Conservation (phyloP, 2,888 invertebrate genomes). For the Sthenelais limicola region DNA sequence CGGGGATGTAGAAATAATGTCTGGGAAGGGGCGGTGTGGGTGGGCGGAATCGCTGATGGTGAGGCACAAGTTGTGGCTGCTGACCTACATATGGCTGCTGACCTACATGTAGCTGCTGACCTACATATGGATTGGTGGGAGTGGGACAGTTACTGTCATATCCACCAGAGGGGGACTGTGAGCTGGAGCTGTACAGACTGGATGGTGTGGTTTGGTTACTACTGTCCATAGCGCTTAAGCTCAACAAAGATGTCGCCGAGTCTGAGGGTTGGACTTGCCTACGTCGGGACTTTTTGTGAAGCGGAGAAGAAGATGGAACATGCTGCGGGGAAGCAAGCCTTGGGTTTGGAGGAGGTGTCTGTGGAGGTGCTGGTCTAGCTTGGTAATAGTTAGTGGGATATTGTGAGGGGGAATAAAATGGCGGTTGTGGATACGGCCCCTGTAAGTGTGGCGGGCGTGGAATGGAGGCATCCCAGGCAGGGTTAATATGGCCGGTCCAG, state of each 20-base stretch:
- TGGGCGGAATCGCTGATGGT: conserved; percentile 31
- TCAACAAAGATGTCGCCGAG: not conserved
- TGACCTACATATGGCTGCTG: too few species aligned
- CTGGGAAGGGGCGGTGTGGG: conserved; percentile 39
- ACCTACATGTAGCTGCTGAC: too few species aligned
- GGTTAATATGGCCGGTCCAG: conserved; percentile 25
- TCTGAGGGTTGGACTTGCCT: not conserved
- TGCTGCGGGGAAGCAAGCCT: not conserved
- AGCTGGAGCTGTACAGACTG: not conserved
- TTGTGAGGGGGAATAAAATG: too few species aligned
- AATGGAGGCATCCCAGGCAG: conserved; percentile 9
- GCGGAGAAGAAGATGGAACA: not conserved
- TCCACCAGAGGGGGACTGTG: not conserved
- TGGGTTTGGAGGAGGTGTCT: not conserved
- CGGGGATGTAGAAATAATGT: conserved; percentile 41
- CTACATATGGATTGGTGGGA: conserved; percentile 2
- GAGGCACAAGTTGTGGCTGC: too few species aligned
- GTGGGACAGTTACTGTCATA: not conserved
- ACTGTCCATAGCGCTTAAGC: not conserved
- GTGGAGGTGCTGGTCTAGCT: not conserved
- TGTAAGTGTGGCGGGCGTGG: not conserved
- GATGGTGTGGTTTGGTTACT: conserved; percentile 25
- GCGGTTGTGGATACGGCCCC: too few species aligned
- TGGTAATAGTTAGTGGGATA: too few species aligned
- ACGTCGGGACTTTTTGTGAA: conserved; percentile 13